phyloP scores from a whole-genome alignment of 2,797 vertebrate genomes.

The Babyrousa celebensis region DNA sequence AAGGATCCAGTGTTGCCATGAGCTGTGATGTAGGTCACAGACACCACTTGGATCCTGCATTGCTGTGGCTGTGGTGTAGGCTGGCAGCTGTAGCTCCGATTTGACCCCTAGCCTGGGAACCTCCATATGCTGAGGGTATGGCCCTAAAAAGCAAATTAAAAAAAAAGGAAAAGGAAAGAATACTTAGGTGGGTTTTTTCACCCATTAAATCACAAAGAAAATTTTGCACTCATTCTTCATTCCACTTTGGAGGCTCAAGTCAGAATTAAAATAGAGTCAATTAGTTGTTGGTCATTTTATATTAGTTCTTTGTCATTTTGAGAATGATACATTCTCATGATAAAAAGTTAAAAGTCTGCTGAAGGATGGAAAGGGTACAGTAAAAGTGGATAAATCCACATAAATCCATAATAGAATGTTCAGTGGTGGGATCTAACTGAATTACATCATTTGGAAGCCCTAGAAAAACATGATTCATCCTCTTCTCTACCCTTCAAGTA shows the following conservation, averaged over 20 bases:
- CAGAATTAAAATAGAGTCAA: conserved; percentile 38
- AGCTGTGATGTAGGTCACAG: no score
- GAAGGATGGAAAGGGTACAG: neutral
- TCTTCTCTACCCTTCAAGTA: neutral
- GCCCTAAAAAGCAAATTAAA: no score
- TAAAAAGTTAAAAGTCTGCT: neutral
- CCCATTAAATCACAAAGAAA: neutral
- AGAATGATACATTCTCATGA: conserved; percentile 31
- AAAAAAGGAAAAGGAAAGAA: neutral
- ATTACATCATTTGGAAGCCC: neutral
- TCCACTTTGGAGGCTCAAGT: neutral
- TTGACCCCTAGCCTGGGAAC: no score
- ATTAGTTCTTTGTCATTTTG: neutral
- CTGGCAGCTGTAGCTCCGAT: no score
- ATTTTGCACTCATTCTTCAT: neutral
- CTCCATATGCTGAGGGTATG: no score
- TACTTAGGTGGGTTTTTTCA: neutral
- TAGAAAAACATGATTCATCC: neutral
- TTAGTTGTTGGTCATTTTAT: neutral
- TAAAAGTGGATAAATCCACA: neutral
- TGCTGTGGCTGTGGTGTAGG: no score
- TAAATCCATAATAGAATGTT: neutral
- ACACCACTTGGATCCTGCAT: no score
- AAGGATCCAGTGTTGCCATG: no score
- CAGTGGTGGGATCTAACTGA: neutral